Evolutionary conservation across 2,888 invertebrate genomes (phyloP), one percentile per base, ranked within the genome.

Genomic region (Ceraclea dissimilis): DNA sequence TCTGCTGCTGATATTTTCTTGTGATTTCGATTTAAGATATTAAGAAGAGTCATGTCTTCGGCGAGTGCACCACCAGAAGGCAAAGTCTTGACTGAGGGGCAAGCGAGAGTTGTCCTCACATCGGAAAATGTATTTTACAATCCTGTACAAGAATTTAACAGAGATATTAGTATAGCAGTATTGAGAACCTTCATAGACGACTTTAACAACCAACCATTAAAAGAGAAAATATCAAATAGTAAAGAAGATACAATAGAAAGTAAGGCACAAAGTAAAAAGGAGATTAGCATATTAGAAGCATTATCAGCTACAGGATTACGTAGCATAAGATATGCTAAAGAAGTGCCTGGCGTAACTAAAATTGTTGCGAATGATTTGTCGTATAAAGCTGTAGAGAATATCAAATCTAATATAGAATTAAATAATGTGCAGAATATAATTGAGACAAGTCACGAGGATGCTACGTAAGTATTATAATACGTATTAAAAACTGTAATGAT

Each of bases 131-230:
- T 98, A 0, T 99, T 99, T 72, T 99, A 99, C 69, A 99, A 99
- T 74, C 93, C 97, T 0, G 98, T 98, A 1, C 96, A 97, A 72
- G 95, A 99, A 71, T 99, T 99, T 67, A 99, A 99, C 70, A 80
- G 99, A 62, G 99, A 99, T 74, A 75, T 99, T 51, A 90, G 91
- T 67, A 81, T 90, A 64, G 81, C 85, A 4, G 90, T 88, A 0
- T 69, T 92, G 19, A 81, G 79, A 57, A 75, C 84, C n/a, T 89
- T 86, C 67, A 77, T 80, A 6, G 73, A 78, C 64, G 76, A 82
- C 19, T 75, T 71, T 64, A 74, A 67, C 17, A 49, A 56, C 49
- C 58, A 56, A 50, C 52, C 54, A 54, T 68, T 70, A 49, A 65
- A 70, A 16, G 1, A 39, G 13, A 48, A 34, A 8, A 48, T 19